Evolutionary conservation across 2,888 invertebrate species (phyloP), one percentile per base, ranked within the genome.

Genomic region (Smittia sp.): DNA sequence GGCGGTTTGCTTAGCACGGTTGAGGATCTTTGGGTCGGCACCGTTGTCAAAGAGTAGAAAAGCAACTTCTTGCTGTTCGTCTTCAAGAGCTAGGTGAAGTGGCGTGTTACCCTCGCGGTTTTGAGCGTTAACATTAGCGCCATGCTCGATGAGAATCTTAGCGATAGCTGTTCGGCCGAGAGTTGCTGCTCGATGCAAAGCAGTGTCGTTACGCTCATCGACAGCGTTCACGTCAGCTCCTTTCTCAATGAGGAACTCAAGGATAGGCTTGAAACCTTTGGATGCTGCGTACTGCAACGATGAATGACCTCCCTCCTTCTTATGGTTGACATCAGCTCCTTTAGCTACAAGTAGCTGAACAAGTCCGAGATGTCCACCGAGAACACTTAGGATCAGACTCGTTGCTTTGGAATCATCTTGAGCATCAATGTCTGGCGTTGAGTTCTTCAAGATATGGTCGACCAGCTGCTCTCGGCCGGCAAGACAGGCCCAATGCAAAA

Each of bases 211-310:
- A 0, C 67, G 27, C 11, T 74, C 54, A 68, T 76, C 76, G 1
- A 39, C 39, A 9, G 73, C 66, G 66, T 76, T 76, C 0, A 75
- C 39, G 20, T 76, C 73, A 1, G 74, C 75, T 20, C 68, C 68
- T 1, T 52, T 63, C 24, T 75, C 65, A 9, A 76, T 32, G 6
- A 76, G 39, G 62, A 46, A 74, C 9, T 46, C 39, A 0, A 76
- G 73, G 41, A 76, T 70, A n/a, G 72, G 62, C 46, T 72, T 74
- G 20, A 32, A 68, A 11, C 72, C 74, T 54, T 76, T 76, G 2
- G 76, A 76, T 20, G 74, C 72, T 13, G 76, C 76, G 62, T 75
- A 75, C 66, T 76, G 75, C 13, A 74, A 41, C 13, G 63, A 11
- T 1, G 74, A 74, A 24, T 76, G 75, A 18, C 76, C 76, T 32